phyloP scores from a whole-genome alignment of 2,888 invertebrate species.

The Limnephilus marmoratus region DNA sequence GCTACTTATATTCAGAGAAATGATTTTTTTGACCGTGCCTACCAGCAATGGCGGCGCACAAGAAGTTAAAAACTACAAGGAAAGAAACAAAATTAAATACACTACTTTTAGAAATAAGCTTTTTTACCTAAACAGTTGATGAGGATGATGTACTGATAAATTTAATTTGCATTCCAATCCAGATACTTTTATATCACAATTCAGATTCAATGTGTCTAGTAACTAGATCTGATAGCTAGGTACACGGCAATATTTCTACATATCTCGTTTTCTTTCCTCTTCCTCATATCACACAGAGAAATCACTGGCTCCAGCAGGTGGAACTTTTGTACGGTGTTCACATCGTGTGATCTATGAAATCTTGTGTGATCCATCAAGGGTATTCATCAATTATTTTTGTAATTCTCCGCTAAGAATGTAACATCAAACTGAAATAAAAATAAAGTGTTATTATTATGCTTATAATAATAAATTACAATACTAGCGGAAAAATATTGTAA shows the following conservation, averaged over 20 bases:
- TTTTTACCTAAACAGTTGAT: neutral
- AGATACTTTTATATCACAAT: too few species aligned
- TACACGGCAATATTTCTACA: too few species aligned
- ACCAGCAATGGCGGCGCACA: too few species aligned
- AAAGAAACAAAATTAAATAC: too few species aligned
- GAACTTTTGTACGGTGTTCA: neutral
- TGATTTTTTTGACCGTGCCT: too few species aligned
- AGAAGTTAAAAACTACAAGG: too few species aligned
- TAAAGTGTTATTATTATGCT: neutral
- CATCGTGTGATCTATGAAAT: neutral
- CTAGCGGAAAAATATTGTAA: neutral
- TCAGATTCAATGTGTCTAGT: neutral
- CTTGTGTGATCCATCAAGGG: neutral
- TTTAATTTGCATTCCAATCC: neutral
- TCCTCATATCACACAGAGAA: neutral
- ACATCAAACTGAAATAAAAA: neutral
- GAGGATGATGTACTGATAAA: neutral
- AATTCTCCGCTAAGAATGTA: neutral
- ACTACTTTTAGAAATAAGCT: neutral
- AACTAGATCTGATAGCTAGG: neutral
- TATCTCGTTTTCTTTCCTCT: neutral
- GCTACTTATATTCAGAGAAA: too few species aligned
- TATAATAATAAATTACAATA: neutral
- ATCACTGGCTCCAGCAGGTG: neutral
- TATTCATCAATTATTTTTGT: neutral